phyloP scores from a whole-genome alignment of 2,888 invertebrate genomes.

The Andrena minutula region DNA sequence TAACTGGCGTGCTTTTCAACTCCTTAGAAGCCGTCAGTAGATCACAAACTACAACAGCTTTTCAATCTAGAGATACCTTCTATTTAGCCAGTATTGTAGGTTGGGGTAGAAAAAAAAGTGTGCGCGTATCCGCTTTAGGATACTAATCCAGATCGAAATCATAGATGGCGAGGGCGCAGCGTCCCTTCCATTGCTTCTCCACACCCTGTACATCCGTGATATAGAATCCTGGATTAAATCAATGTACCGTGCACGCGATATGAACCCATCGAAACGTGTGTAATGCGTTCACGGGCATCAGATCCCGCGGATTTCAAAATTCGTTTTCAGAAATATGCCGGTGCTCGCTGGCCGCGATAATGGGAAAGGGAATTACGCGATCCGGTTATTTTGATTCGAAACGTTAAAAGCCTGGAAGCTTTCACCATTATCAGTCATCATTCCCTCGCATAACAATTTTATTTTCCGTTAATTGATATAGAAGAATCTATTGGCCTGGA shows the following conservation, averaged over 20 bases:
- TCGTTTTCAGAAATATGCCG: constrained; percentile 57
- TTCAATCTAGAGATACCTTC: too few species aligned
- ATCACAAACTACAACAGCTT: too few species aligned
- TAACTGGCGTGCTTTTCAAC: too few species aligned
- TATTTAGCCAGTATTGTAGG: too few species aligned
- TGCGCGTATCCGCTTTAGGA: constrained; percentile 40
- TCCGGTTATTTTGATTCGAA: constrained; percentile 38
- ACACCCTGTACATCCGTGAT: constrained; percentile 49
- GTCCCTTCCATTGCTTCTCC: constrained; percentile 63
- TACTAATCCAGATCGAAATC: constrained; percentile 69
- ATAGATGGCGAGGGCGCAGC: constrained; percentile 66
- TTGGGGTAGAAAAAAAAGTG: not conserved
- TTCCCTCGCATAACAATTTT: not conserved
- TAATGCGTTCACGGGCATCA: constrained; percentile 67
- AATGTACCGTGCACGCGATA: constrained; percentile 73
- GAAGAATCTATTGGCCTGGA: not conserved
- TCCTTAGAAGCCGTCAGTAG: too few species aligned
- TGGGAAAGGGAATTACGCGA: constrained; percentile 51
- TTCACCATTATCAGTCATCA: constrained; percentile 10
- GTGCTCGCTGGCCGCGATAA: constrained; percentile 54
- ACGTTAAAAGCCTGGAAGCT: constrained; percentile 22
- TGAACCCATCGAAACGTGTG: constrained; percentile 70
- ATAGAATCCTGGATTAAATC: constrained; percentile 73
- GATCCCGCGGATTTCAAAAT: constrained; percentile 69
- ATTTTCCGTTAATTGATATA: constrained; percentile 1